Evolutionary conservation across 2,797 vertebrate species (phyloP).

Genomic region (Melanogrammus aeglefinus): DNA sequence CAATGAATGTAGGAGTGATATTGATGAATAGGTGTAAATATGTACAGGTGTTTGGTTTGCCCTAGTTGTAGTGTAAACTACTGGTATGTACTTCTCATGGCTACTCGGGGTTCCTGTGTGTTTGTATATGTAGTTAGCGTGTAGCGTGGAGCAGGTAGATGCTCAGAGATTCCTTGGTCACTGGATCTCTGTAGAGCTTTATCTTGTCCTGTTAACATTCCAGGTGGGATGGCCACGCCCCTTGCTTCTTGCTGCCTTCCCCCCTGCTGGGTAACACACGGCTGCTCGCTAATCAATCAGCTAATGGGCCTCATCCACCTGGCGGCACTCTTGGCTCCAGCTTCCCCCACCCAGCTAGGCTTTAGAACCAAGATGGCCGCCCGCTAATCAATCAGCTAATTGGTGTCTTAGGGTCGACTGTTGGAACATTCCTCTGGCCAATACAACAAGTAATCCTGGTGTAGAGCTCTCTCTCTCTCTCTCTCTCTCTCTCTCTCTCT

Average conservation of each 20-base stretch:
- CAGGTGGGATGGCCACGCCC: slow-evolving; percentile 68
- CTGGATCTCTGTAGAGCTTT: slow-evolving; percentile 65
- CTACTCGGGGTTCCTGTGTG: slow-evolving; percentile 15
- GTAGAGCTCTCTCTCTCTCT: slow-evolving; percentile 73
- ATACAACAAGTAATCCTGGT: slow-evolving; percentile 65
- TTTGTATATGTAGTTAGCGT: slow-evolving; percentile 59
- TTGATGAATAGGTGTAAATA: no score
- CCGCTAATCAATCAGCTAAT: slow-evolving; percentile 78
- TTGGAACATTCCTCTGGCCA: slow-evolving; percentile 61
- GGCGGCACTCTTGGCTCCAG: not conserved
- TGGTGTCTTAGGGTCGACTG: slow-evolving; percentile 73
- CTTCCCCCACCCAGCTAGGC: not conserved
- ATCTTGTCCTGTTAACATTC: slow-evolving; percentile 76
- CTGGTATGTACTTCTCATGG: not conserved
- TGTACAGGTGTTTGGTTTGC: no score
- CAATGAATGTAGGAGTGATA: no score
- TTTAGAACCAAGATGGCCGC: not conserved
- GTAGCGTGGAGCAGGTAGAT: slow-evolving; percentile 49
- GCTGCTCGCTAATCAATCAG: slow-evolving; percentile 76
- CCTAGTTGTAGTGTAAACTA: no score
- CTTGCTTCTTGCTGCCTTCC: slow-evolving; percentile 71
- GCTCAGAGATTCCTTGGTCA: slow-evolving; percentile 37
- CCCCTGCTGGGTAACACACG: slow-evolving; percentile 73
- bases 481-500: slow-evolving; percentile 31
- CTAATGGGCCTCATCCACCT: slow-evolving; percentile 40